Conservation (phyloP, 2,797 vertebrate genomes). For the Phalanger gymnotis region DNA sequence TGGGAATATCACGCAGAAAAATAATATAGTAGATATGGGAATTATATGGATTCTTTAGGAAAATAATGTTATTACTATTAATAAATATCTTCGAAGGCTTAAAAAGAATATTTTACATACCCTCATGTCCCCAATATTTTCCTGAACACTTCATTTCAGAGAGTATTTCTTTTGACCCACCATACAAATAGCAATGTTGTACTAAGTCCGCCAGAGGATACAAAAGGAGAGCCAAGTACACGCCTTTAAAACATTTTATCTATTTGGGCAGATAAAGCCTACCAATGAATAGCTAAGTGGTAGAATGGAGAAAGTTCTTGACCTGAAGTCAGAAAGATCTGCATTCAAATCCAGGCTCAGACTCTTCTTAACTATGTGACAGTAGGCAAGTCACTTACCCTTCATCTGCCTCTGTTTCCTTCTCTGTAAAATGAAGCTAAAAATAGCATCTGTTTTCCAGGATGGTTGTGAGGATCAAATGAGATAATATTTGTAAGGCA, state of each 20-base stretch:
- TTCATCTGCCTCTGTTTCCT: neutral
- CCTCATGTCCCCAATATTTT: neutral
- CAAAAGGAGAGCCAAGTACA: neutral
- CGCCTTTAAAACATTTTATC: neutral
- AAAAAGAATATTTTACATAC: constrained; percentile 6
- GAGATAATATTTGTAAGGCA: neutral
- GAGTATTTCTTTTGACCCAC: neutral
- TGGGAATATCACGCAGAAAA: neutral
- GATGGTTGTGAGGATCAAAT: neutral
- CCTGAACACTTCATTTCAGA: constrained; percentile 13
- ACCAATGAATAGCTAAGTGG: neutral
- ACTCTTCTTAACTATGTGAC: neutral
- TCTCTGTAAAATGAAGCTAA: neutral
- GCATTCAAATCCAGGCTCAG: neutral
- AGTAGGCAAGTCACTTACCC: neutral
- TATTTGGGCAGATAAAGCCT: neutral
- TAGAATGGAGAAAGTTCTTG: neutral
- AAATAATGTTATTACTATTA: constrained; percentile 23
- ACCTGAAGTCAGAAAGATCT: neutral
- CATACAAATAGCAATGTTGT: neutral
- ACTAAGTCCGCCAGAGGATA: neutral
- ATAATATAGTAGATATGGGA: neutral
- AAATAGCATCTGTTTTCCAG: neutral
- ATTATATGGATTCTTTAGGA: neutral
- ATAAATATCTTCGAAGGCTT: neutral